A percentile compares a stretch with the other conserved stretches of the same genome.
Conservation (phyloP, 2,797 vertebrate genomes). For the Diglossa cyanea region DNA sequence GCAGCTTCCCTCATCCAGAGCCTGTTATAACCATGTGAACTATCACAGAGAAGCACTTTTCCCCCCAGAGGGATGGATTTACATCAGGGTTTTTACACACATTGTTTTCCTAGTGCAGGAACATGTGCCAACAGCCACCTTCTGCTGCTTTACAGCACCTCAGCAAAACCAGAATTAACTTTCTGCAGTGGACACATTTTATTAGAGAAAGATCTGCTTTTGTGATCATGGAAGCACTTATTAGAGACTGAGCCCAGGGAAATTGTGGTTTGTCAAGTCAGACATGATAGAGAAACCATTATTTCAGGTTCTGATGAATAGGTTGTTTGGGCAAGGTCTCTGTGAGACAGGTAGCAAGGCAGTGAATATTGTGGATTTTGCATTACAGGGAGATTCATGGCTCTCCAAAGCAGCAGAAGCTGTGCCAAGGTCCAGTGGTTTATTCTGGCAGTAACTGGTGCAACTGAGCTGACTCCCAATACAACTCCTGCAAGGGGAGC, state of each 20-base stretch:
- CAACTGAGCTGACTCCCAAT: neutral
- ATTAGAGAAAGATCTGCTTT: neutral
- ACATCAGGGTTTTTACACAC: neutral
- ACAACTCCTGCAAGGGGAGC: neutral
- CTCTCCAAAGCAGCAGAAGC: neutral
- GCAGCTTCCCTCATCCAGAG: neutral
- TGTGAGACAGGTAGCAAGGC: neutral
- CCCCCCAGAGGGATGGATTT: constrained; percentile 14
- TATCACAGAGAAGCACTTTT: neutral
- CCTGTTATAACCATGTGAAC: neutral
- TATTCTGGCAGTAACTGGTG: neutral
- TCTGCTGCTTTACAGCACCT: neutral
- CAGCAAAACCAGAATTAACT: neutral
- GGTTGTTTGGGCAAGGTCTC: neutral
- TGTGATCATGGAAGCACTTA: neutral
- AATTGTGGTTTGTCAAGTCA: neutral
- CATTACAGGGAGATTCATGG: neutral
- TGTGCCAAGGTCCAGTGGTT: constrained; percentile 32
- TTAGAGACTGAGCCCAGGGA: neutral
- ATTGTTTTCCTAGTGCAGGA: neutral
- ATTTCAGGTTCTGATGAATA: neutral
- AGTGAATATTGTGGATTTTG: neutral
- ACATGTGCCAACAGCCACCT: constrained; percentile 16
- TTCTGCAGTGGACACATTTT: neutral
- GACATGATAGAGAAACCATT: neutral